Base-by-base conservation (phyloP, 2,888 invertebrate species). In the Bellardia pandia region DNA sequence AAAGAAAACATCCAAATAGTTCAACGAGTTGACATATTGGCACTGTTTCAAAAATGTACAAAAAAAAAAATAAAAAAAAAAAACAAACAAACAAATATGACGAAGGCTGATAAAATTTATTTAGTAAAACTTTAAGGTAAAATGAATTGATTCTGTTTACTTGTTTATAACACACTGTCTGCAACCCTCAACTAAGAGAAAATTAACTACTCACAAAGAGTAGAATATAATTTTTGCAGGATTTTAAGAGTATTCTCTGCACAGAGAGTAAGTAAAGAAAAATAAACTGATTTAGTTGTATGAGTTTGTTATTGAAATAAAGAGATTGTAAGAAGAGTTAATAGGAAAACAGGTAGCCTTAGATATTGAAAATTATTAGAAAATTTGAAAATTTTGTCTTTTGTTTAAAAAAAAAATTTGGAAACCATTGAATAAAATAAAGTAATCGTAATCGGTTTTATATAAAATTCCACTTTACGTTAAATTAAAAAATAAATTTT, bases 21-120 rank as follows among this genome's bases (percentile, higher is more conserved):
- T 88, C 85, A 86, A 88, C 82, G 85, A 79, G 78, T 84, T 88
- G 88, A 88, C 88, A 88, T 85, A 82, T 88, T 88, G 88, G 88
- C 88, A 88, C 82, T 86, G 82, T 82, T 88, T 88, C 86, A 79
- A 78, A 79, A 80, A 74, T 60, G 30, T 16, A 30, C 3, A 74
- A 23, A 23, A 75, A 37, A 62, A 51, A 14, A 58, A 58, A 30
- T 58, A 23, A 23, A 75, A 37, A 62, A 51, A 14, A 58, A 58
- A 30, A 62, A 42, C 16, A 45, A 33, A 42, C 7, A 13, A 23
- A 45, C 40, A 23, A 42, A 71, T 2, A 66, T 37, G 30, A 77
- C 33, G 16, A 42, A n/a, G 4, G 45, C n/a, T 56, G 53, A 77
- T 9, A 53, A 30, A 42, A 66, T 66, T 45, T 66, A 13, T 66